Conservation (phyloP, 2,797 vertebrate genomes). For the Gymnoscopelus microlampas region DNA sequence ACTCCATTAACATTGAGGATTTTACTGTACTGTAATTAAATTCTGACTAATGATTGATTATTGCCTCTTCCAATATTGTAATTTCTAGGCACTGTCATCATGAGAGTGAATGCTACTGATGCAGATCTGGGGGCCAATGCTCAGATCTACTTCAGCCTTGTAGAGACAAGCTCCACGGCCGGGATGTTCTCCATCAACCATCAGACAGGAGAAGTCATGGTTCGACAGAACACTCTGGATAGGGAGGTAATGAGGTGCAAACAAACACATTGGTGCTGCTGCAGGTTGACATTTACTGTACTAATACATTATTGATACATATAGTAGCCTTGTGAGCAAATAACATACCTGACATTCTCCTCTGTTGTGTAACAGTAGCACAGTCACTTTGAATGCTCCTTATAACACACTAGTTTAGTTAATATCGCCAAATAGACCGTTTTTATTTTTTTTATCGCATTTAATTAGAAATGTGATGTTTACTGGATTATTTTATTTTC, state of each 20-base stretch:
- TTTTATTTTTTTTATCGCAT: too few species aligned
- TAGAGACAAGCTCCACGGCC: conserved; percentile 63
- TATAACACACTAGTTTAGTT: background rate
- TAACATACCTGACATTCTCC: background rate
- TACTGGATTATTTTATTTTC: too few species aligned
- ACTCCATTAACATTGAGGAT: too few species aligned
- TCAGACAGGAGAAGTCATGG: conserved; percentile 81
- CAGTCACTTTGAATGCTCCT: background rate
- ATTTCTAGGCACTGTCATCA: conserved; percentile 82
- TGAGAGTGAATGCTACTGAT: conserved; percentile 87
- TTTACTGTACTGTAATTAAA: too few species aligned
- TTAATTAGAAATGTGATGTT: too few species aligned
- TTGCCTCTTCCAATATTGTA: background rate
- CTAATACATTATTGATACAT: background rate
- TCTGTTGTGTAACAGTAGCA: background rate
- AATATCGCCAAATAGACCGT: background rate
- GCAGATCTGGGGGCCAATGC: conserved; percentile 80
- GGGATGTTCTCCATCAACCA: conserved; percentile 82
- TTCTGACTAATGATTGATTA: too few species aligned
- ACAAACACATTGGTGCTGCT: background rate
- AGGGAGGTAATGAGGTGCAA: conserved; percentile 86
- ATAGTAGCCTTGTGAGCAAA: background rate
- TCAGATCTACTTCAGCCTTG: conserved; percentile 82
- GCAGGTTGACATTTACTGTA: background rate
- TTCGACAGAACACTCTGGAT: conserved; percentile 81